Evolutionary conservation across 2,113 vertebrate species (phyloP).

Genomic region (Brevimyrus niger): DNA sequence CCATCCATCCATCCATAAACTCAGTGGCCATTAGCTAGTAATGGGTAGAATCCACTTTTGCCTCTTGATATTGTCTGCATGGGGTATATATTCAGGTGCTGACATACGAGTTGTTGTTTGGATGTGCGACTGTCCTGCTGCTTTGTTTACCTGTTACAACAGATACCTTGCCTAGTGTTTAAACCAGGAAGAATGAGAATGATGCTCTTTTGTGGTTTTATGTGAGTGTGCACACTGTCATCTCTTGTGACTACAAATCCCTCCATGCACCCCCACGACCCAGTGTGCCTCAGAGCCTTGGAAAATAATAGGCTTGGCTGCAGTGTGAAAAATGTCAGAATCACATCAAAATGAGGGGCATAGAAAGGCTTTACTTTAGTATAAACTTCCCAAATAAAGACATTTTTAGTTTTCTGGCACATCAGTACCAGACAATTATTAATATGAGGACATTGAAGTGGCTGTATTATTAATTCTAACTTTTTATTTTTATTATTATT

Average conservation of each 20-base stretch:
- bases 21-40: background rate
- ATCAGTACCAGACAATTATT: background rate
- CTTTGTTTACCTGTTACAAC: background rate
- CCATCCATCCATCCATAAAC: background rate
- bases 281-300: background rate
- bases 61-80: background rate
- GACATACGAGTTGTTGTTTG: background rate
- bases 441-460: background rate
- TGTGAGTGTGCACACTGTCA: background rate
- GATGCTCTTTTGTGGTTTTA: background rate
- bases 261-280: background rate
- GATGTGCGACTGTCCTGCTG: background rate
- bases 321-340: background rate
- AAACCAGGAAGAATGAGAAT: background rate
- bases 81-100: background rate
- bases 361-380: background rate
- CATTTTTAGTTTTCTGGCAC: background rate
- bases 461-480: background rate
- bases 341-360: background rate
- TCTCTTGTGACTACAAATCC: background rate
- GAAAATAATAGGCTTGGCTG: background rate
- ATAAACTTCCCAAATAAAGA: background rate
- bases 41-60: background rate
- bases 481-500: background rate
- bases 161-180: background rate